Evolutionary conservation across 2,888 invertebrate species (phyloP).

Genomic region (Drosophila phalerata): DNA sequence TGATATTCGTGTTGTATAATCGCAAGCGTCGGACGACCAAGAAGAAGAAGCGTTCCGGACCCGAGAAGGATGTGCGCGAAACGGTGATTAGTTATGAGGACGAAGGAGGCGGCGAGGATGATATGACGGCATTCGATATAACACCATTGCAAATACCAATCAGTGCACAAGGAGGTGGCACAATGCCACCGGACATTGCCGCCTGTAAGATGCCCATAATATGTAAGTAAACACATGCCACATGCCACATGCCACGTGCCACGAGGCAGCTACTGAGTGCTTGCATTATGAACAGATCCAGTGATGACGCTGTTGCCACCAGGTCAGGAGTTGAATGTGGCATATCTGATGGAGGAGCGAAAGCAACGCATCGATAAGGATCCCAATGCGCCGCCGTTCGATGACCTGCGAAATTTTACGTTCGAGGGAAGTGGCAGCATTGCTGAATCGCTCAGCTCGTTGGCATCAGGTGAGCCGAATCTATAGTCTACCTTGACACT

Average conservation of each 20-base stretch:
- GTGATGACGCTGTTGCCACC: constrained; percentile 87
- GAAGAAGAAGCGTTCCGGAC: constrained; percentile 95
- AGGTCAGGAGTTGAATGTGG: constrained; percentile 93
- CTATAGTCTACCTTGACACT: constrained; percentile 5
- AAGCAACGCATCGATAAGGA: constrained; percentile 98
- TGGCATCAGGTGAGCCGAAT: constrained; percentile 92
- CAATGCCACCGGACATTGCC: constrained; percentile 93
- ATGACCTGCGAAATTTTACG: constrained; percentile 99
- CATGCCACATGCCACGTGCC: not conserved
- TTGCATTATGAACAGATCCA: constrained; percentile 87
- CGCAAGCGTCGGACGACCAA: constrained; percentile 92
- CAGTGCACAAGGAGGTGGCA: constrained; percentile 89
- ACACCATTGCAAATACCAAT: constrained; percentile 98
- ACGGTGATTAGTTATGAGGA: constrained; percentile 99
- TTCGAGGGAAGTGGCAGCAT: constrained; percentile 99
- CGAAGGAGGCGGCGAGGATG: constrained; percentile 99
- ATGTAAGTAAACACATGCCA: constrained; percentile 81
- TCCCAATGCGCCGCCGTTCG: constrained; percentile 98
- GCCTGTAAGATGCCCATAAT: constrained; percentile 90
- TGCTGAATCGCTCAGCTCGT: constrained; percentile 97
- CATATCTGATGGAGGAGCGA: constrained; percentile 98
- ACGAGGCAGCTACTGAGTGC: not conserved
- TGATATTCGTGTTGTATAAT: constrained; percentile 98
- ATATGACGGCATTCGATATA: constrained; percentile 99
- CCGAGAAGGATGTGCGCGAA: constrained; percentile 99